A percentile compares a stretch with the other conserved stretches of the same genome.
Evolutionary conservation across 2,797 vertebrate species (phyloP).

Genomic region (Tympanoctomys barrerae): DNA sequence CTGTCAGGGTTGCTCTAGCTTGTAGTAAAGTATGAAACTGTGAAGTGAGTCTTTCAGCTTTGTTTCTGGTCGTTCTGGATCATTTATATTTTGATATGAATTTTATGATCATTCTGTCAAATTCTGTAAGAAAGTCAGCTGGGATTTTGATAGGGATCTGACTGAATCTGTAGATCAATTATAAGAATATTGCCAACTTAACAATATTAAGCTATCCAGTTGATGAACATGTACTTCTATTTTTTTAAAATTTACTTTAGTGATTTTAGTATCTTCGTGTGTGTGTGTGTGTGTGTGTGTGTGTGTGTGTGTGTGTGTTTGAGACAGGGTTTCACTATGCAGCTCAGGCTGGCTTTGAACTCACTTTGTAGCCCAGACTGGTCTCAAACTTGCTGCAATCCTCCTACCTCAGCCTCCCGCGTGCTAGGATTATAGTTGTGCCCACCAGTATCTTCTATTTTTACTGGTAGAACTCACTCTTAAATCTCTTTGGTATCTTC

Average conservation of each 20-base stretch:
- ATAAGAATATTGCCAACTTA: background rate
- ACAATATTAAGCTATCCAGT: background rate
- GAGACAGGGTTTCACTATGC: too few species aligned
- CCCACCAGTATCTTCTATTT: background rate
- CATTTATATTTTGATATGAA: background rate
- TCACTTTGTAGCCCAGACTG: too few species aligned
- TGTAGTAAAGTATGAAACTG: constrained; percentile 13
- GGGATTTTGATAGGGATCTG: background rate
- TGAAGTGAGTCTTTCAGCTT: background rate
- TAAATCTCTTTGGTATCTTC: background rate
- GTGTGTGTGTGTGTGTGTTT: too few species aligned
- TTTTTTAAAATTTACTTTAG: constrained; percentile 1
- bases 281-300: too few species aligned
- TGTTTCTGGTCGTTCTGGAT: background rate
- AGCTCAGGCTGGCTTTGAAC: too few species aligned
- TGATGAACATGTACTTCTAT: background rate
- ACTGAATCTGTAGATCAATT: background rate
- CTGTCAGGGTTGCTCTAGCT: background rate
- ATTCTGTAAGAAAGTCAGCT: background rate
- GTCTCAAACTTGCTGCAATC: too few species aligned
- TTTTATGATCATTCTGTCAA: background rate
- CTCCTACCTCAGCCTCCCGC: too few species aligned
- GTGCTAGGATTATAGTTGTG: too few species aligned
- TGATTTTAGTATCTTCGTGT: background rate
- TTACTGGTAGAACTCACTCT: background rate